Conservation (phyloP, 2,888 invertebrate genomes). For the Epiblema foenella region DNA sequence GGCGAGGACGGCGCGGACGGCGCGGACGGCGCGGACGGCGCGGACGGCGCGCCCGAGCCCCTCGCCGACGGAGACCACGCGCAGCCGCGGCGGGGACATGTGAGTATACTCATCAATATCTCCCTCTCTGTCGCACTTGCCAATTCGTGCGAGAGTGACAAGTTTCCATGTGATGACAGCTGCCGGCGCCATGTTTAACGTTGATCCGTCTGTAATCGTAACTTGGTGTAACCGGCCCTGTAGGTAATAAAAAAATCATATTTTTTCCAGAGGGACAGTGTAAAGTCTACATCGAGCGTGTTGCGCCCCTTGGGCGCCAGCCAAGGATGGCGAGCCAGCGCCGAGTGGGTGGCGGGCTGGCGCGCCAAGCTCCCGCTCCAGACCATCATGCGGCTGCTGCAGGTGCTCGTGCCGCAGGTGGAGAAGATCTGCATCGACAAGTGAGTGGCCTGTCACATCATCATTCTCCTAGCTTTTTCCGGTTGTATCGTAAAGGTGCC, state of each 20-base stretch:
- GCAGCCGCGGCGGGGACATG: constrained; percentile 27
- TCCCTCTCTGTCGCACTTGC: too few relatives aligned
- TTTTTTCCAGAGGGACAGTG: constrained; percentile 84
- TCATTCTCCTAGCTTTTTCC: too few relatives aligned
- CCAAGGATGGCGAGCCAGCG: constrained; percentile 92
- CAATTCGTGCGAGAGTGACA: too few relatives aligned
- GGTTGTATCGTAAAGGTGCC: too few relatives aligned
- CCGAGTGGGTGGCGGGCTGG: constrained; percentile 56
- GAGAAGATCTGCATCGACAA: constrained; percentile 31
- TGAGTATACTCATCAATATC: not conserved
- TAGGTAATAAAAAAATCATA: too few relatives aligned
- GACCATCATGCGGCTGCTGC: constrained; percentile 29
- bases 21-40: constrained; percentile 66
- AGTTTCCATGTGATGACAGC: too few relatives aligned
- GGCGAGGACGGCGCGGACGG: constrained; percentile 53
- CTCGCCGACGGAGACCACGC: constrained; percentile 38
- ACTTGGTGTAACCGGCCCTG: too few relatives aligned
- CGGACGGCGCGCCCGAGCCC: constrained; percentile 53
- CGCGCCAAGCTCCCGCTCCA: constrained; percentile 24
- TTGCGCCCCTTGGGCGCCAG: constrained; percentile 23
- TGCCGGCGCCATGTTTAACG: too few relatives aligned
- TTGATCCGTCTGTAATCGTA: too few relatives aligned
- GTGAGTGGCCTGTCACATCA: not conserved
- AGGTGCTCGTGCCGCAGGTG: constrained; percentile 23
- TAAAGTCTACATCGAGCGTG: constrained; percentile 72